A percentile compares a stretch with the other conserved stretches of the same genome.
Evolutionary conservation across 2,113 vertebrate genomes (phyloP).

Genomic region (Pelodiscus sinensis): DNA sequence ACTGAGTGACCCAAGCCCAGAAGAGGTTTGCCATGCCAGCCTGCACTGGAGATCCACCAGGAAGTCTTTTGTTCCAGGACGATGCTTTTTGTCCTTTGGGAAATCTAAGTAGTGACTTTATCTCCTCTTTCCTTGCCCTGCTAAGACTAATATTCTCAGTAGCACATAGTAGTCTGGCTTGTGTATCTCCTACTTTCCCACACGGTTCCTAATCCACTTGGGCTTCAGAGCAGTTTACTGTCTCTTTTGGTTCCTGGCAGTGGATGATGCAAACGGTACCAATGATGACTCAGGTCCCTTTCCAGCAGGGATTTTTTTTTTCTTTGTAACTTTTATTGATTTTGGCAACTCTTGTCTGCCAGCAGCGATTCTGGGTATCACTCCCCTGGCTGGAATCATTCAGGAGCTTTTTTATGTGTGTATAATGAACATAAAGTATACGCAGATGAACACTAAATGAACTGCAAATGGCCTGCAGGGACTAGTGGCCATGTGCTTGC

Average conservation of each 20-base stretch:
- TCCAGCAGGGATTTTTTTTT: not conserved
- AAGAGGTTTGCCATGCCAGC: not conserved
- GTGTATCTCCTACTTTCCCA: not conserved
- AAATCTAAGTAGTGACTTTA: not conserved
- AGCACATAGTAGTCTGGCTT: not conserved
- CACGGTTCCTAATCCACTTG: not conserved
- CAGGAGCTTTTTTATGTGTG: not conserved
- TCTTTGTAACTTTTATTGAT: slow-evolving; percentile 53
- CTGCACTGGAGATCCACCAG: not conserved
- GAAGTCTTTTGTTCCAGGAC: not conserved
- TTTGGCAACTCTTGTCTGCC: slow-evolving; percentile 56
- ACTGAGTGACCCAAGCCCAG: not conserved
- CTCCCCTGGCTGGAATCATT: slow-evolving; percentile 41
- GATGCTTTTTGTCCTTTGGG: not conserved
- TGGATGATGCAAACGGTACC: rapidly evolving
- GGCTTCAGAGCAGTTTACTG: not conserved
- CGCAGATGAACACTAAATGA: slow-evolving; percentile 24
- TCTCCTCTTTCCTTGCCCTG: not conserved
- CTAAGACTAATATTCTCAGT: not conserved
- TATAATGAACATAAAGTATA: not conserved
- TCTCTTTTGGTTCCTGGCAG: not conserved
- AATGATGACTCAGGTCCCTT: not conserved
- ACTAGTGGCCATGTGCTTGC: not conserved
- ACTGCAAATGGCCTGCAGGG: slow-evolving; percentile 17
- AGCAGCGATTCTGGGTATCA: slow-evolving; percentile 15